Evolutionary conservation across 2,888 invertebrate species (phyloP), one percentile per base, ranked within the genome.

Genomic region (Noctua fimbriata): DNA sequence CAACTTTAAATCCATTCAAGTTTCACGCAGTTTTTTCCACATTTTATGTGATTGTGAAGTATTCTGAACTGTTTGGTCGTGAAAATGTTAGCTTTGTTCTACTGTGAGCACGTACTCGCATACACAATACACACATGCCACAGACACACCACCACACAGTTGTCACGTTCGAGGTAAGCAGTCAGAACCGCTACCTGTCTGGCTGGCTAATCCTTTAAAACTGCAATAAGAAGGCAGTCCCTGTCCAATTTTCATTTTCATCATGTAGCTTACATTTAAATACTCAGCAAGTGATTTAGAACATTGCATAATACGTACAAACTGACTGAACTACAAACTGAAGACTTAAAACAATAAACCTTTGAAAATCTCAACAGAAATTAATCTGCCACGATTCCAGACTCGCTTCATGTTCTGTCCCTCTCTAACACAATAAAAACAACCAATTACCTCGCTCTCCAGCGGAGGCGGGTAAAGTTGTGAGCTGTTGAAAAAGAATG

Each of bases 401-500:
- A 24, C 28, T 63, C 41, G n/a, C 41, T 55, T 0, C 21, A 14
- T 71, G n/a, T 12, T 41, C 47, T n/a, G 16, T 83, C 44, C 52
- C 52, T 55, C 9, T 85, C 41, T 28, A 28, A 65, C 74, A 28
- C 41, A 47, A 67, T 41, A 44, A 49, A 85, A 79, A 36, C 71
- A 74, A 58, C 21, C 55, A 32, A 77, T 66, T 66, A 52, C 36
- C 41, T 70, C 73, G 49, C 66, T 67, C 44, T 69, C 28, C 49
- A 36, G 32, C 12, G 10, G 28, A 7, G 16, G 18, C 32, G 83
- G 32, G 21, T 60, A 44, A 82, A 84, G 72, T 78, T 75, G 84
- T 70, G 49, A 85, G 65, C 75, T 52, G 75, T 47, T 65, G 77
- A 69, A 81, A 76, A 82, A 84, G 72, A 82, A 78, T 78, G 70